Conservation (phyloP, 1,140 invertebrate species). For the Anagrus nilaparvatae region DNA sequence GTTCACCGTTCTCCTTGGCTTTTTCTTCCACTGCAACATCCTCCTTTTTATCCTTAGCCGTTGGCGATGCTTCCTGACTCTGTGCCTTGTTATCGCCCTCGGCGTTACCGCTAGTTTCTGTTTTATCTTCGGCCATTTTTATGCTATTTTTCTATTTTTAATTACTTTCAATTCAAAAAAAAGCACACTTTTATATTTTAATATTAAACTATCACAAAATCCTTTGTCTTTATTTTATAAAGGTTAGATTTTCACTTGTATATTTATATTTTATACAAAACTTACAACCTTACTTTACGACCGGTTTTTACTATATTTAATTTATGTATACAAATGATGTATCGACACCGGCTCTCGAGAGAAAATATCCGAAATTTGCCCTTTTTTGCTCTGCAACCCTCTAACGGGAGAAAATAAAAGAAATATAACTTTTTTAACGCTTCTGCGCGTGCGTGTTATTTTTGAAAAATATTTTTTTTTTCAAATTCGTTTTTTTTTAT, state of each 20-base stretch:
- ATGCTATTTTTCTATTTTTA: conserved; percentile 7
- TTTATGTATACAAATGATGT: background rate
- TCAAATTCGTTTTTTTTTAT: background rate
- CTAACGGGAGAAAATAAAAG: too few relatives aligned
- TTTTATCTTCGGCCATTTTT: conserved; percentile 41
- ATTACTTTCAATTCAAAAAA: background rate
- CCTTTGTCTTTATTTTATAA: background rate
- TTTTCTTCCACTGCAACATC: conserved; percentile 27
- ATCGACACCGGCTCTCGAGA: too few relatives aligned
- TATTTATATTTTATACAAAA: background rate
- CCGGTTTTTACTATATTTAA: background rate
- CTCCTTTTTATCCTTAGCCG: conserved; percentile 17
- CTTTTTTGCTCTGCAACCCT: too few relatives aligned
- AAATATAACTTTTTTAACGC: too few relatives aligned
- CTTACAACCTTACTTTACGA: background rate
- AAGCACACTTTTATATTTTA: background rate
- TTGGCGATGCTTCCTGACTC: conserved; percentile 26
- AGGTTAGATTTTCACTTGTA: background rate
- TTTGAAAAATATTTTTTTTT: background rate
- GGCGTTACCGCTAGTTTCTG: conserved; percentile 32
- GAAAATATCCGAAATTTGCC: too few relatives aligned
- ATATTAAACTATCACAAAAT: too few relatives aligned
- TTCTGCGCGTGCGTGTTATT: too few relatives aligned
- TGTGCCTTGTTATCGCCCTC: conserved; percentile 22
- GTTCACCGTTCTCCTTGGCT: conserved; percentile 33